Conservation (phyloP, 1,140 invertebrate genomes). For the Drosophila fuyamai region DNA sequence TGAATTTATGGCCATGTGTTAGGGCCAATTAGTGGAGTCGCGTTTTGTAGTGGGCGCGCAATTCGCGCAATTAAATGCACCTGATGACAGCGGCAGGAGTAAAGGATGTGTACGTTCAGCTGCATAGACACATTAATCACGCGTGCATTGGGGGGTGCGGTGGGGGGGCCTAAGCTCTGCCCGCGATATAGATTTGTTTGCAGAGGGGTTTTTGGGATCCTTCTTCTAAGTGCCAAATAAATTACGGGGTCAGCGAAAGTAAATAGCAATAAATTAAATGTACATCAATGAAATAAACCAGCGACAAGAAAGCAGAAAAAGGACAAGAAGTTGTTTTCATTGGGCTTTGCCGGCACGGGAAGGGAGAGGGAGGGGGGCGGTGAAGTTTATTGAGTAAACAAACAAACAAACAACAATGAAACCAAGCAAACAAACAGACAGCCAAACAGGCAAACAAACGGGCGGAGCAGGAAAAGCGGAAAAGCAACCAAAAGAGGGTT, state of each 20-base stretch:
- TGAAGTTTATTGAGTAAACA: slow-evolving; percentile 65
- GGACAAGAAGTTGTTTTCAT: slow-evolving; percentile 67
- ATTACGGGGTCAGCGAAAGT: slow-evolving; percentile 63
- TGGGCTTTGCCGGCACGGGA: not conserved
- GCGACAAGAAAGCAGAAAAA: slow-evolving; percentile 31
- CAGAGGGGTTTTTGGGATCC: slow-evolving; percentile 31
- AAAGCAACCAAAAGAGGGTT: slow-evolving; percentile 15
- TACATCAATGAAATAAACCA: slow-evolving; percentile 70
- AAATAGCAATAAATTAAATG: slow-evolving; percentile 78
- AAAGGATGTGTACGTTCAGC: slow-evolving; percentile 14
- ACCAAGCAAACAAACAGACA: slow-evolving; percentile 70
- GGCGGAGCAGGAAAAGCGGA: slow-evolving; percentile 16
- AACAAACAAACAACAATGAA: slow-evolving; percentile 76
- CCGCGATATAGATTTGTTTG: slow-evolving; percentile 69
- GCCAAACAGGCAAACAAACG: slow-evolving; percentile 64
- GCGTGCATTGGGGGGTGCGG: not conserved
- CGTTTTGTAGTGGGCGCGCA: slow-evolving; percentile 53
- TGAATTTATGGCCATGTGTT: slow-evolving; percentile 78
- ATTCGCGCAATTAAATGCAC: slow-evolving; percentile 83
- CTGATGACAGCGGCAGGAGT: slow-evolving; percentile 59
- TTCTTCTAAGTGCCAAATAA: slow-evolving; percentile 56
- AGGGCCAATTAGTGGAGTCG: slow-evolving; percentile 66
- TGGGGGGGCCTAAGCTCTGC: slow-evolving; percentile 4
- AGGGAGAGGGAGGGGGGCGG: not conserved
- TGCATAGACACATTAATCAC: slow-evolving; percentile 73